Evolutionary conservation across 2,113 vertebrate species (phyloP).

Genomic region (Syrrhaptes paradoxus): DNA sequence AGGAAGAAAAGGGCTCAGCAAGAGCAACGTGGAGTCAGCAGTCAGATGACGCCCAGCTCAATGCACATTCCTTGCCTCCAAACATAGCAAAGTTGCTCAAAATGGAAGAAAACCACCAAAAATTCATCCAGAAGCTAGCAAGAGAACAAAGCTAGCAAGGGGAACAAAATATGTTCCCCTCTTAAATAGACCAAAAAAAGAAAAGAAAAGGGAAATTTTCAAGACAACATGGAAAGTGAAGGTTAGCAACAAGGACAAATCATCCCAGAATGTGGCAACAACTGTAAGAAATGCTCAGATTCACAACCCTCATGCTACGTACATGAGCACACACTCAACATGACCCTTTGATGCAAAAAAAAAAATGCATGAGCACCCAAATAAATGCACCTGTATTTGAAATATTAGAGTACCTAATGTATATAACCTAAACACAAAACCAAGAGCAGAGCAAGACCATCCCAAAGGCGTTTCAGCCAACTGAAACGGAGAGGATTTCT

Average conservation of each 20-base stretch:
- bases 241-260: not conserved
- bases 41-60: not conserved
- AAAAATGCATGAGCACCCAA: not conserved
- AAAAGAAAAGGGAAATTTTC: not conserved
- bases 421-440: not conserved
- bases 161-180: not conserved
- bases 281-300: not conserved
- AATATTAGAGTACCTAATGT: not conserved
- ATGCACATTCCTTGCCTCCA: fast-evolving
- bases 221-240: not conserved
- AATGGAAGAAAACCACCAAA: not conserved
- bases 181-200: not conserved
- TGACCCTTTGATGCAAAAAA: not conserved
- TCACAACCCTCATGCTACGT: fast-evolving
- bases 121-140: not conserved
- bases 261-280: fast-evolving
- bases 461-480: not conserved
- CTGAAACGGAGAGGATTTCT: slow-evolving; percentile 47
- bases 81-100: not conserved
- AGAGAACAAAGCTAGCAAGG: too few relatives aligned
- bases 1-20: not conserved
- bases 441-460: not conserved
- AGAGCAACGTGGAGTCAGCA: fast-evolving
- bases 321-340: fast-evolving
- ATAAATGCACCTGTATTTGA: fast-evolving